phyloP scores from a whole-genome alignment of 2,113 vertebrate genomes.

The Brevimyrus niger region DNA sequence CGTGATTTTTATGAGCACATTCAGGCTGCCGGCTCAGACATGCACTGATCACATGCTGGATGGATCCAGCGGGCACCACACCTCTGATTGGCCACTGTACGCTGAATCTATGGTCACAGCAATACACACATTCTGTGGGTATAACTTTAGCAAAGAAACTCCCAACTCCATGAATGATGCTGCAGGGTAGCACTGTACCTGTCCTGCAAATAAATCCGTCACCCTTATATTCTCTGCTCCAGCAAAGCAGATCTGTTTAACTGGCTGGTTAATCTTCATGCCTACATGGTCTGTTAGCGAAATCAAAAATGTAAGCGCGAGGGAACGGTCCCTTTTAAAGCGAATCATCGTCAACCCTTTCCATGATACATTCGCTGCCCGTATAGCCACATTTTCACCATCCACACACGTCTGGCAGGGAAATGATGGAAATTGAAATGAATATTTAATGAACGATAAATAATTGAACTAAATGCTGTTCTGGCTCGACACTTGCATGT shows the following conservation, averaged over 20 bases:
- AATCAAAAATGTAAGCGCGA: not conserved
- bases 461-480: not conserved
- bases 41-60: not conserved
- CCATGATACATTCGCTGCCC: not conserved
- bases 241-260: not conserved
- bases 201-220: not conserved
- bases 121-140: not conserved
- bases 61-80: not conserved
- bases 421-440: not conserved
- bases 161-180: not conserved
- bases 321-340: not conserved
- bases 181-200: not conserved
- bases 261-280: not conserved
- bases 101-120: not conserved
- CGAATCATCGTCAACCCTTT: not conserved
- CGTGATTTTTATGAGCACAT: not conserved
- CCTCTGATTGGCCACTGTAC: not conserved
- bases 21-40: not conserved
- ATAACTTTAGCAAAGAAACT: not conserved
- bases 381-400: not conserved
- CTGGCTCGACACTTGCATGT: not conserved
- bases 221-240: not conserved
- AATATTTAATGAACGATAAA: not conserved
- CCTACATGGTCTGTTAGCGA: not conserved
- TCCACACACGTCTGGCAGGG: not conserved